A percentile compares a stretch with the other conserved stretches of the same genome.
Evolutionary conservation across 2,113 vertebrate genomes (phyloP).

Genomic region (Poeciliopsis turrubarensis): DNA sequence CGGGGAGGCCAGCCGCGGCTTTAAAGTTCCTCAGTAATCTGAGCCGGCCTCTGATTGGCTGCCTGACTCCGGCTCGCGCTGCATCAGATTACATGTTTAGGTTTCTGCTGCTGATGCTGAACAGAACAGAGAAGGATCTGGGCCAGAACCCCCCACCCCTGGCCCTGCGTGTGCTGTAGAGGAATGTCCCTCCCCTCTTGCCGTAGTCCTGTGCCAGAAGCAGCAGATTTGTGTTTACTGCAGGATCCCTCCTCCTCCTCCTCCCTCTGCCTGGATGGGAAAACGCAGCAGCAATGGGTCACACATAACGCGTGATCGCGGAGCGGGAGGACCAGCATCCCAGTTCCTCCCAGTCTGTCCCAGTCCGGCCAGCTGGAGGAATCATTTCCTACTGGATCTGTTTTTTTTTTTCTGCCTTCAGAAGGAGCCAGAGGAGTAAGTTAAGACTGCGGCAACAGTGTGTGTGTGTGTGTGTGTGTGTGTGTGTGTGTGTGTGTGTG

Average conservation of each 20-base stretch:
- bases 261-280: slow-evolving; percentile 29
- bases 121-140: slow-evolving; percentile 7
- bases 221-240: slow-evolving; percentile 50
- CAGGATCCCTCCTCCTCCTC: slow-evolving; percentile 35
- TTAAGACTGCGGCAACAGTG: slow-evolving; percentile 23
- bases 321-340: neutral
- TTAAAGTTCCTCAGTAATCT: neutral
- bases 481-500: too few species aligned
- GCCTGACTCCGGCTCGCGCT: neutral
- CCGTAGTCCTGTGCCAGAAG: slow-evolving; percentile 20
- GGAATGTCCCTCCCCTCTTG: slow-evolving; percentile 25
- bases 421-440: slow-evolving; percentile 39
- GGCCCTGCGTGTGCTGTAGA: neutral
- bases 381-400: neutral
- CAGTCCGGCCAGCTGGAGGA: neutral
- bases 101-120: slow-evolving; percentile 17
- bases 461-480: too few species aligned
- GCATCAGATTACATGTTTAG: slow-evolving; percentile 1
- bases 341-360: neutral
- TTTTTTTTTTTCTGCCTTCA: slow-evolving; percentile 13
- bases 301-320: neutral
- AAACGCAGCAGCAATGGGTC: slow-evolving; percentile 16
- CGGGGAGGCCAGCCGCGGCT: neutral
- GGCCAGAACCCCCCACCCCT: slow-evolving; percentile 1
- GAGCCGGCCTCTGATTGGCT: neutral